Evolutionary conservation across 1,140 invertebrate species (phyloP), one percentile per base, ranked within the genome.

Genomic region (Thalassaphorura encarpata): DNA sequence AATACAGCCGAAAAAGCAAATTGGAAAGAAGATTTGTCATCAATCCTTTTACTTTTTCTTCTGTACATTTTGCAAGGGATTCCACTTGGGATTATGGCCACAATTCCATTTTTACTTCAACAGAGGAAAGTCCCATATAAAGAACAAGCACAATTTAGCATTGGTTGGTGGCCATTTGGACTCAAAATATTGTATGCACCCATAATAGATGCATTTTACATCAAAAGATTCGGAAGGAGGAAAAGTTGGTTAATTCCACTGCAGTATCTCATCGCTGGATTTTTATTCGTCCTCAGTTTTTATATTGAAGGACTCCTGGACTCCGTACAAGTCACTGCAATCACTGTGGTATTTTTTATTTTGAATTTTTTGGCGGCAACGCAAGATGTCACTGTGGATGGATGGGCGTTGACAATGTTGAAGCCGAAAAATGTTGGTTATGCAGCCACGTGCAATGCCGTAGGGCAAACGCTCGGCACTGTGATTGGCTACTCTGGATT

Each of bases 31-130:
- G 51, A 53, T 43, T 24, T 53, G 11, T 21, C 21, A 4, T 53
- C 51, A 13, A 89, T 97, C 66, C 76, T 81, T 2, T 76, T 96
- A 39, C 74, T 97, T 45, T 78, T 94, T 60, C 89, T 94, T 69
- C 75, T 97, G 1, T 97, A 97, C 69, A 76, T 94, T 33, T 74
- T 97, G 5, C 93, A 99, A 79, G 96, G 92, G 0, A 90, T 98
- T 70, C 96, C 96, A 1, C 72, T 99, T 2, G 96, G 96, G 8
- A 73, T 99, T 19, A 86, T 84, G 33, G 83, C 84, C 15, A 90
- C 91, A 31, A 85, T 99, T 62, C 95, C 96, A 3, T 91, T 99
- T 83, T 75, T 98, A 41, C 74, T 99, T 42, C 89, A 94, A 70
- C 91, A 92, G 69, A 78, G 84, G 64, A 83, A 87, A 52, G 84